Evolutionary conservation across 2,113 vertebrate genomes (phyloP), one percentile per base, ranked within the genome.

Genomic region (Gadus macrocephalus): DNA sequence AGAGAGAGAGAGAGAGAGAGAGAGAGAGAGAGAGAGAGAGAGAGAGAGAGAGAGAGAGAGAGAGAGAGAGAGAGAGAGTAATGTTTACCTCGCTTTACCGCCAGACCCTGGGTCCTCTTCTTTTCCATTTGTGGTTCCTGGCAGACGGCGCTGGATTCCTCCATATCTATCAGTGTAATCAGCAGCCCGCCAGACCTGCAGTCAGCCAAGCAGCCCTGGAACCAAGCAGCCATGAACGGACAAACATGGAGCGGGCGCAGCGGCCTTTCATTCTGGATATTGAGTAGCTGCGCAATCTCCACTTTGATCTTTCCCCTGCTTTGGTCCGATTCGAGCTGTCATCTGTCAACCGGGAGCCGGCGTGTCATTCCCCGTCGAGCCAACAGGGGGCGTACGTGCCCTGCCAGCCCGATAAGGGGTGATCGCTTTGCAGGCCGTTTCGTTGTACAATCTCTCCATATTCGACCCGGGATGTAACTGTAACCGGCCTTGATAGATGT

Each of bases 91-190:
- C 92, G 64, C 82, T 78, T 62, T 53, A 28, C 71, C 68, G 73
- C 67, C 59, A 90, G 88, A 88, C 89, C 85, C 81, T 89, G 86
- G 91, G 91, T 91, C 85, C 86, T 91, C 86, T 83, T 74, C 79
- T 49, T 74, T 73, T 83, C 73, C 73, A 69, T 78, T 91, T 87
- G 92, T 82, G 91, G 91, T 92, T 91, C 81, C 91, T 95, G 93
- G 94, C 92, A 90, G 81, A 76, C 81, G 42, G 68, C 76, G 31
- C 56, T 81, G 87, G 89, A 94, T 95, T 94, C 92, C 92, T 94
- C 87, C 85, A 65, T 87, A 91, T 92, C 91, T 92, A 82, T 93
- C 93, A 90, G 88, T 93, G 91, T 92, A 91, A 90, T 90, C 92
- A 93, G 89, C 85, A 92, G 92, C 25, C 25, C 25, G 90, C 91